Conservation (phyloP, 2,888 invertebrate genomes). For the Meghimatium bilineatum region DNA sequence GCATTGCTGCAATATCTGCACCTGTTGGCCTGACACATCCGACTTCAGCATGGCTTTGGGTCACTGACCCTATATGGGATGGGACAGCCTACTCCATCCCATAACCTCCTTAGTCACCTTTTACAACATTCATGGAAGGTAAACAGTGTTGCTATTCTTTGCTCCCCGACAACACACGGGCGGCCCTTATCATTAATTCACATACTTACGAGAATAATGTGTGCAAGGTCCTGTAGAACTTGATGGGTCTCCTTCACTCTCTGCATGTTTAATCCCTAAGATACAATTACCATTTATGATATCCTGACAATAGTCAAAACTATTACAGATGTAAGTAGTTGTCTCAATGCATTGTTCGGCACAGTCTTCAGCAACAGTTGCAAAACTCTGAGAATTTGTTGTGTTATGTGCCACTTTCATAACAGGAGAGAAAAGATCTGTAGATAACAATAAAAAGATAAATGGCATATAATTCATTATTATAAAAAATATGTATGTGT, state of each 20-base stretch:
- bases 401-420: constrained; percentile 52
- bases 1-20: too few relatives aligned
- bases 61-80: too few relatives aligned
- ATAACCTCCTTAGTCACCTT: too few relatives aligned
- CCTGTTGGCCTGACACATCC: too few relatives aligned
- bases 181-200: too few relatives aligned
- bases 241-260: constrained; percentile 65
- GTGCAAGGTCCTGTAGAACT: constrained; percentile 45
- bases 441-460: not conserved
- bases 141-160: too few relatives aligned
- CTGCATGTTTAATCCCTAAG: constrained; percentile 79
- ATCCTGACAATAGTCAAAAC: constrained; percentile 62
- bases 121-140: too few relatives aligned
- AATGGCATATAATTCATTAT: too few relatives aligned
- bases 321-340: constrained; percentile 57
- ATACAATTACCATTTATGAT: constrained; percentile 54
- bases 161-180: too few relatives aligned
- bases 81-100: too few relatives aligned
- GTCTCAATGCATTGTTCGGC: constrained; percentile 58
- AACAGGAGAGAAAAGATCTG: constrained; percentile 4
- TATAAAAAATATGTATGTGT: too few relatives aligned
- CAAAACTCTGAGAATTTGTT: constrained; percentile 52
- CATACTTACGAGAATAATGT: constrained; percentile 79
- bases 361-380: constrained; percentile 54
- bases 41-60: too few relatives aligned